phyloP scores from a whole-genome alignment of 2,797 vertebrate genomes.

The Lithobates sylvaticus region DNA sequence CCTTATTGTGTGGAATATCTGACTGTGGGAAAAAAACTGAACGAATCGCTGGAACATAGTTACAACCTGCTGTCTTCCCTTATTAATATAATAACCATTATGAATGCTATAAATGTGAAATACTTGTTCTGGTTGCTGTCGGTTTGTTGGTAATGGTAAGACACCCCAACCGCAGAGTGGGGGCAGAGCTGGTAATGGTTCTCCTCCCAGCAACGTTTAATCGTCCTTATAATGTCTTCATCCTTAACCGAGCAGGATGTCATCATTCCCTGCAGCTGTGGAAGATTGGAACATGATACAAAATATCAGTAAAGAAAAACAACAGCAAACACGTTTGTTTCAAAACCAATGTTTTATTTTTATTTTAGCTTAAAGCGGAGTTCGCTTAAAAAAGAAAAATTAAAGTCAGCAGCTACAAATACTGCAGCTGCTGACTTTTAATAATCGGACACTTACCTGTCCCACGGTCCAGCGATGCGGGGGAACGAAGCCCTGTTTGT shows the following conservation, averaged over 20 bases:
- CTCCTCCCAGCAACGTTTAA: slow-evolving; percentile 88
- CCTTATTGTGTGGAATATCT: too few relatives aligned
- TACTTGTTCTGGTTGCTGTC: slow-evolving; percentile 60
- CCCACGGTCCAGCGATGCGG: too few relatives aligned
- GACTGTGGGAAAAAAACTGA: background rate
- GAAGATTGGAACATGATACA: background rate
- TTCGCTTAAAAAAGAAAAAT: too few relatives aligned
- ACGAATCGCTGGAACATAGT: too few relatives aligned
- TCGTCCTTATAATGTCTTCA: slow-evolving; percentile 81
- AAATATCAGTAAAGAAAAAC: background rate
- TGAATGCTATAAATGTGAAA: background rate
- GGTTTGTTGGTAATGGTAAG: slow-evolving; percentile 83
- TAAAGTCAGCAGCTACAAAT: too few relatives aligned
- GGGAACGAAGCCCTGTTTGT: too few relatives aligned
- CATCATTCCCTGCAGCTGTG: slow-evolving; percentile 78
- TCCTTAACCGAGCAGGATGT: slow-evolving; percentile 77
- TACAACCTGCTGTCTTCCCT: background rate
- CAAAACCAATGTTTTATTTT: too few relatives aligned
- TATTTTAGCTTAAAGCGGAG: too few relatives aligned
- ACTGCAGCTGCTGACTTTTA: too few relatives aligned
- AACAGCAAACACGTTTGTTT: too few relatives aligned
- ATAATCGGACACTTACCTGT: too few relatives aligned
- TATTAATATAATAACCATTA: background rate
- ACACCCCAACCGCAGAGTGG: slow-evolving; percentile 88
- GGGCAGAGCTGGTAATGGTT: slow-evolving; percentile 90